Base-by-base conservation (phyloP, 2,888 invertebrate genomes). In the Acrobasis repandana region DNA sequence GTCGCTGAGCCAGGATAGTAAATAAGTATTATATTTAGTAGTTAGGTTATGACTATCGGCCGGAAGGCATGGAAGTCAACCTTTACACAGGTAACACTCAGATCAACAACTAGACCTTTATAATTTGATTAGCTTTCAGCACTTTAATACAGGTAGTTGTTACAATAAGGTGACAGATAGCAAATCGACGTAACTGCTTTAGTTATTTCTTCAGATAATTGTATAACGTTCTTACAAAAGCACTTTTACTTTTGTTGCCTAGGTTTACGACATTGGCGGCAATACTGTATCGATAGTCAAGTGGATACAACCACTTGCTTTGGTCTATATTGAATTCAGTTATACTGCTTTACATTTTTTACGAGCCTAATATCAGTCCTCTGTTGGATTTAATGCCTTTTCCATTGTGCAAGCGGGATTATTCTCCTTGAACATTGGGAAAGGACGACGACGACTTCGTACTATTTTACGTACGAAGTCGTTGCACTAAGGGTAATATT, bases 201-300 rank as follows among this genome's bases (percentile, higher is more conserved):
- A 61, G 58, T 48, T 48, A 57, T 58, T 60, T 60, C 60, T 60
- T 52, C 52, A 54, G 58, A n/a, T 63, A 63, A 63, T 63, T 63
- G 62, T 63, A 60, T 63, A 63, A 63, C 56, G 58, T 38, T 48
- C 20, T 57, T 63, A 18, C 56, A 20, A 57, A 57, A 56, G 36
- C 52, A 36, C 60, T 57, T 56, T 57, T 60, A 48, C 57, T 57
- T 63, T 60, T 60, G 48, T 60, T 57, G 50, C 36, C 51, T 60
- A 49, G 52, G 47, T 58, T 63, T 63, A 52, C 62, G 51, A 63
- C 60, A 60, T 57, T 60, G 52, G 18, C n/a, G 57, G 34, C 33
- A 46, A 52, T 50, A 36, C 36, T 52, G 16, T n/a, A 58, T 50
- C 15, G 56, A 49, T 56, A 50, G 58, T 18, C 20, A 43, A 38